Evolutionary conservation across 2,888 invertebrate species (phyloP), one percentile per base, ranked within the genome.

Genomic region (Scaptomyza flava): DNA sequence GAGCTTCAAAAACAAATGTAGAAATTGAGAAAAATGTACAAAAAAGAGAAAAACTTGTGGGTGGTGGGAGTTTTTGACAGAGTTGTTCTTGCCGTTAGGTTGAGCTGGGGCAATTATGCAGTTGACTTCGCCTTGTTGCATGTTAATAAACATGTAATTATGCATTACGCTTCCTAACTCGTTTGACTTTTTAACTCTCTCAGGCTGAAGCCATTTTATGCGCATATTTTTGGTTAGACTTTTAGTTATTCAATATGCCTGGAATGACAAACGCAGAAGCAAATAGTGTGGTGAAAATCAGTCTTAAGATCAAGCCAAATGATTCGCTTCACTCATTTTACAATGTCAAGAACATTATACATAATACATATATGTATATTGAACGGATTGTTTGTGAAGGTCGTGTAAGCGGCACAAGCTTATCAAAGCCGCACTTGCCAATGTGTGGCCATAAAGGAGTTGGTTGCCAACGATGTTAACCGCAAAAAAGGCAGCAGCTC

Each of bases 141-240:
- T 77, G 77, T 73, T 83, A 83, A 83, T 83, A 83, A 85, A 85
- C 72, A 73, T 69, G 77, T 79, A 83, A 82, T 82, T 84, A 79
- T 82, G 81, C 80, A 72, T 72, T 60, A 54, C 36, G 70, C 72
- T 64, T 31, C 17, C 6, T 43, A n/a, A 34, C 17, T n/a, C 36
- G 30, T 57, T 75, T 71, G 77, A 62, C 63, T 63, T 67, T 53
- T 53, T 56, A 52, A 57, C 63, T 46, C 33, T 34, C 31, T 31
- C 31, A 12, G 43, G 33, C 41, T 50, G 70, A 65, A 77, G 73
- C 77, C 73, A 20, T 65, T 66, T 64, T 52, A 67, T 81, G 68
- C 64, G 63, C 86, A 81, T 81, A 86, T 66, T 75, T 87, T 87
- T 81, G 84, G 79, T 81, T 79, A 69, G 72, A 53, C 79, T 60